phyloP scores from a whole-genome alignment of 92 coral and sea anemone species.

The Umimayanthus kanabou region DNA sequence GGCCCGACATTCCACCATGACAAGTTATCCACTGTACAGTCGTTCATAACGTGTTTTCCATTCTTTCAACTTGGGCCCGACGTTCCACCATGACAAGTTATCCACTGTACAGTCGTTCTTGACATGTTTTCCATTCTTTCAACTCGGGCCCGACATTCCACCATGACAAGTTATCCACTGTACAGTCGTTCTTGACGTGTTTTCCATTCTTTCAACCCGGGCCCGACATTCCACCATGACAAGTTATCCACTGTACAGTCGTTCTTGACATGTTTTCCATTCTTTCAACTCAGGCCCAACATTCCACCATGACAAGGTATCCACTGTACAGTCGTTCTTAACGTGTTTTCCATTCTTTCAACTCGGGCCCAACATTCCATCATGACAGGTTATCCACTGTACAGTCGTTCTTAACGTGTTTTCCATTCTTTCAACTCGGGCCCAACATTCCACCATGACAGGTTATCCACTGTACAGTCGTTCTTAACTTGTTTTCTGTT shows the following conservation, averaged over 20 bases:
- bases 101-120: too few species aligned
- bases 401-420: background rate
- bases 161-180: conserved; percentile 59
- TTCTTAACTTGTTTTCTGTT: background rate
- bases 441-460: conserved; percentile 63
- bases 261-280: background rate
- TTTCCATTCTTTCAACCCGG: too few species aligned
- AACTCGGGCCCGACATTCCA: conserved; percentile 53
- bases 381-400: conserved; percentile 60
- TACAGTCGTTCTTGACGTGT: background rate
- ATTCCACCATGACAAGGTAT: conserved; percentile 78
- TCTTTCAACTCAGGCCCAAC: conserved; percentile 1
- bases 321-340: background rate
- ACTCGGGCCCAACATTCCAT: conserved; percentile 50
- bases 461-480: conserved; percentile 48
- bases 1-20: too few species aligned
- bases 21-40: too few species aligned
- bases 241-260: conserved; percentile 51
- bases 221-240: conserved; percentile 60
- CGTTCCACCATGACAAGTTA: too few species aligned
- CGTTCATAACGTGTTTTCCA: too few species aligned
- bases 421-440: background rate
- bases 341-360: background rate
- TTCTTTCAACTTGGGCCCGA: too few species aligned
- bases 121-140: background rate